Conservation (phyloP, 2,113 vertebrate species). For the Strix aluco region DNA sequence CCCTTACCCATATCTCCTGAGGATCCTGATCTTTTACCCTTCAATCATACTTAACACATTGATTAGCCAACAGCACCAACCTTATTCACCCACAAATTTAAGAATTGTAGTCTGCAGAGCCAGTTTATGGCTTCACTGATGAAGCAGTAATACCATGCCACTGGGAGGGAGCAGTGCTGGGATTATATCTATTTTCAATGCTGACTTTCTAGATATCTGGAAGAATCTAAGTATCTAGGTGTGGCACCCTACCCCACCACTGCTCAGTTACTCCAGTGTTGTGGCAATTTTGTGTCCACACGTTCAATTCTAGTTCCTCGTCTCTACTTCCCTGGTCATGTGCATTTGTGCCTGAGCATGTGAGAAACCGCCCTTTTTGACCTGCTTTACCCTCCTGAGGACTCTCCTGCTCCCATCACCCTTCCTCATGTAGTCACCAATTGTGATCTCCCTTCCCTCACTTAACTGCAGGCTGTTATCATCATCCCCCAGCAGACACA, state of each 20-base stretch:
- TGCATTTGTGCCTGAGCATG: rapidly evolving
- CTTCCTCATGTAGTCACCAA: not conserved
- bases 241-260: not conserved
- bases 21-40: not conserved
- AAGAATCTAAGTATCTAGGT: not conserved
- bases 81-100: not conserved
- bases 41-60: not conserved
- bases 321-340: not conserved
- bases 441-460: not conserved
- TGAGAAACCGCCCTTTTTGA: not conserved
- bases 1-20: not conserved
- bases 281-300: not conserved
- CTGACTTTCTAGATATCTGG: not conserved
- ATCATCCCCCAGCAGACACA: not conserved
- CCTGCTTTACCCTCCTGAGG: not conserved
- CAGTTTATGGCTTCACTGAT: not conserved
- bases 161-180: not conserved
- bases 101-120: not conserved
- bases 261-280: not conserved
- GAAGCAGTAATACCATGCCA: not conserved
- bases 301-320: not conserved
- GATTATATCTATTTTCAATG: not conserved
- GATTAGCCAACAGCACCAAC: not conserved
- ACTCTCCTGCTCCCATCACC: not conserved
- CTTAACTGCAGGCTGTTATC: not conserved